Evolutionary conservation across 35 echinoderm and acorn worm genomes (phyloP), one percentile per base, ranked within the genome.

Genomic region (Apostichopus parvimensis): DNA sequence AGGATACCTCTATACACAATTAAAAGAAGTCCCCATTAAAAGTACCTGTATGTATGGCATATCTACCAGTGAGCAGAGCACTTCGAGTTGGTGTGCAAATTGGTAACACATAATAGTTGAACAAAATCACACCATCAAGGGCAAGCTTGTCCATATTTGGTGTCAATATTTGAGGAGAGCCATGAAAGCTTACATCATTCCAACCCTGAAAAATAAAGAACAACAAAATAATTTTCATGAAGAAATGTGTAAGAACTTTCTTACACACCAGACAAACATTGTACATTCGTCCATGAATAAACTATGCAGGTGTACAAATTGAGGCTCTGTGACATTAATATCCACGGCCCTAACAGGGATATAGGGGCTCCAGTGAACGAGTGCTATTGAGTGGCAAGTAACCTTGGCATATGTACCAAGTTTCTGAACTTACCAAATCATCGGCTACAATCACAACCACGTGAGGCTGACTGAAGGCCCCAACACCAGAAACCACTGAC

Each of bases 171-270:
- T 96, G 95, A 45, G 81, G 28, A 75, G 95, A 96, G 15, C 95
- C 95, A 65, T 96, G 95, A 59, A 96, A 96, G 64, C 95, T 96
- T 45, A 96, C 95, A 78, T 96, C 95, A 89, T 96, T 93, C 95
- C 95, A 96, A 61, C 95, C 95, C 95, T 96, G 88, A 77, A 83
- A n/a, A 77, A 59, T 8, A 59, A 59, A 8, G 10, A 8, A 59
- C 1, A 59, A 59, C 10, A 11, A 11, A 59, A 59, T 11, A 59
- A 59, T 59, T 59, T 59, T 59, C 10, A 59, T 28, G 26, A 28
- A 28, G 0, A 28, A 28, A 28, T 28, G 26, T 28, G 0, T 28
- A 28, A 28, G 26, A 28, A 28, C 26, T 28, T 28, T 28, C 26
- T 28, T 0, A 28, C 26, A 28, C 26, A 28, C 26, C 26, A 28